Evolutionary conservation across 2,797 vertebrate genomes (phyloP), one percentile per base, ranked within the genome.

Genomic region (Ataeniobius toweri): DNA sequence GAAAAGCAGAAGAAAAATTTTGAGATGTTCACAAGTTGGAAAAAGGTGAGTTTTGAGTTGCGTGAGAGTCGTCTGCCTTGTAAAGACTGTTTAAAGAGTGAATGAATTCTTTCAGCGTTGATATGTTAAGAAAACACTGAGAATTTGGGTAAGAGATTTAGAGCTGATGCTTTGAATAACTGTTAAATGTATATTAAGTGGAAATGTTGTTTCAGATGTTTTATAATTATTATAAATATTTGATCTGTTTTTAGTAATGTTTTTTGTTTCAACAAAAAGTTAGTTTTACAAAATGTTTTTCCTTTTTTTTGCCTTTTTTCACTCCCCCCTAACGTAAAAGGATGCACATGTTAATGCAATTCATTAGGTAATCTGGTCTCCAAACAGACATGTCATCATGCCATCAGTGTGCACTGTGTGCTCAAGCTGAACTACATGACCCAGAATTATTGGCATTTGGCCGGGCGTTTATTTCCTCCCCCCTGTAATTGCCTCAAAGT

Each of bases 1-100:
- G 93, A 93, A 84, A 94, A 93, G 77, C 89, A 91, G 75, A 83
- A 83, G 83, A 87, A 82, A 70, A 91, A 86, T 85, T 86, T 93
- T 86, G 89, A 81, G 76, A 85, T 93, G 75, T 63, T 81, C 28
- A 82, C 85, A 0, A 86, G 81, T 61, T 94, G 90, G 93, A 94
- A 91, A 78, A 92, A 90, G 94, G 95, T 95, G 85, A 93, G 94
- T 85, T 85, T 4, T 13, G 76, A 74, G 22, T 76, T 18, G 24
- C 81, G 53, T 9, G 26, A 31, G 18, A 13, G 14, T 28, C 26
- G 2, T 24, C 14, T 18, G 1, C 24, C 48, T 36, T 28, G 10
- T 53, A 20, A 36, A 20, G 16, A 31, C 16, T 10, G 13, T 20
- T 39, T 80, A 7, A 14, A 65, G 3, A 53, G 18, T 59, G 10